Conservation (phyloP, 2,888 invertebrate species). For the Meta bourneti region DNA sequence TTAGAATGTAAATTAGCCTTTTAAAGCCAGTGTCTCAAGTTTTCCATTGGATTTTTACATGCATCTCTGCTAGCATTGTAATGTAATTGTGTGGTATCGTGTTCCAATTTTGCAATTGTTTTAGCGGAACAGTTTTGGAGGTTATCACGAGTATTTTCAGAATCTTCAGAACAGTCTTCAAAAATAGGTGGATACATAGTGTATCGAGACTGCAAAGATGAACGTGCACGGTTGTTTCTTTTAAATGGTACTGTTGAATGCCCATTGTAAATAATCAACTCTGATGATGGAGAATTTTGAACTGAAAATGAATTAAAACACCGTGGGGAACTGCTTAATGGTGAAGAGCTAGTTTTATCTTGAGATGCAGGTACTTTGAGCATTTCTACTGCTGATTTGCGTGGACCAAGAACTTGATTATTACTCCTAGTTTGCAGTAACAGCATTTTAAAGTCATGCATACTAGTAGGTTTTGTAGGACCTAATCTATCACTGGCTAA, state of each 20-base stretch:
- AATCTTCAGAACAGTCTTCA: constrained; percentile 77
- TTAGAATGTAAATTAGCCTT: neutral
- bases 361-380: constrained; percentile 71
- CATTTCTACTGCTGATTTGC: constrained; percentile 79
- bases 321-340: constrained; percentile 25
- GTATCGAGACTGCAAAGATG: constrained; percentile 69
- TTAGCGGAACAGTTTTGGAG: neutral
- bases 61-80: neutral
- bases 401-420: constrained; percentile 70
- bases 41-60: neutral
- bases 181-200: constrained; percentile 76
- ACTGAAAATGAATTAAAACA: constrained; percentile 46
- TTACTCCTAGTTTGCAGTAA: constrained; percentile 78
- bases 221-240: constrained; percentile 83
- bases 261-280: constrained; percentile 41
- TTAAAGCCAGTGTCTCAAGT: constrained; percentile 33
- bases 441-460: constrained; percentile 91
- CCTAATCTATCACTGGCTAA: constrained; percentile 79
- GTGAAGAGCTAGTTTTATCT: constrained; percentile 20
- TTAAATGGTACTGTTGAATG: constrained; percentile 75
- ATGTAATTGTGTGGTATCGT: neutral
- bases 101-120: neutral
- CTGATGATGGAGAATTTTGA: constrained; percentile 55
- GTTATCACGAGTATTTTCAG: constrained; percentile 58
- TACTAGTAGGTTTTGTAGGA: constrained; percentile 86